Evolutionary conservation across 2,797 vertebrate genomes (phyloP).

Genomic region (Channallabes apus): DNA sequence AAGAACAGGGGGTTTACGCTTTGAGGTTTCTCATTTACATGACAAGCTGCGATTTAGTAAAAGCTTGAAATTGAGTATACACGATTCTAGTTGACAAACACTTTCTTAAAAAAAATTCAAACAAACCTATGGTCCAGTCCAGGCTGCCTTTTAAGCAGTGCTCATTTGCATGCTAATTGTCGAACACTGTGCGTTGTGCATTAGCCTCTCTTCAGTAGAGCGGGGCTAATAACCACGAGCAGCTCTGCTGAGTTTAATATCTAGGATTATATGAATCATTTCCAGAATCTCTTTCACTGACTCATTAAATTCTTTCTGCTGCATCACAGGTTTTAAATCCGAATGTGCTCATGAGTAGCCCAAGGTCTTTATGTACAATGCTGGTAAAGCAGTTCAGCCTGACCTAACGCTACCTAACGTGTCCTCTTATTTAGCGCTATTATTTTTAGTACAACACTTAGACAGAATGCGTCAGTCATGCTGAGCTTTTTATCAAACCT

Average conservation of each 20-base stretch:
- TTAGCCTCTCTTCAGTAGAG: conserved; percentile 32
- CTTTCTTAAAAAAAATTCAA: too few relatives aligned
- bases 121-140: neutral
- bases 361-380: conserved; percentile 28
- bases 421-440: conserved; percentile 22
- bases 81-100: too few relatives aligned
- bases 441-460: conserved; percentile 13
- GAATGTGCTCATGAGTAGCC: conserved; percentile 10
- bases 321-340: conserved; percentile 29
- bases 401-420: conserved; percentile 5
- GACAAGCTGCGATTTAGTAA: neutral
- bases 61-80: neutral
- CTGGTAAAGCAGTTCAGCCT: conserved; percentile 24
- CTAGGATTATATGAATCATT: conserved; percentile 22
- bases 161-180: conserved; percentile 53
- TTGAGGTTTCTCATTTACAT: neutral
- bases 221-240: conserved; percentile 29
- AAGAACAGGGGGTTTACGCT: neutral
- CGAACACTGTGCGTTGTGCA: conserved; percentile 19
- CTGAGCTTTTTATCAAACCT: neutral
- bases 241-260: conserved; percentile 11
- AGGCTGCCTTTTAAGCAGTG: neutral
- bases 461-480: neutral
- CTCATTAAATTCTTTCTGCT: conserved; percentile 33
- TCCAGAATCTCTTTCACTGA: conserved; percentile 17